Conservation (phyloP, 2,113 vertebrate species). For the Puntigrus tetrazona region DNA sequence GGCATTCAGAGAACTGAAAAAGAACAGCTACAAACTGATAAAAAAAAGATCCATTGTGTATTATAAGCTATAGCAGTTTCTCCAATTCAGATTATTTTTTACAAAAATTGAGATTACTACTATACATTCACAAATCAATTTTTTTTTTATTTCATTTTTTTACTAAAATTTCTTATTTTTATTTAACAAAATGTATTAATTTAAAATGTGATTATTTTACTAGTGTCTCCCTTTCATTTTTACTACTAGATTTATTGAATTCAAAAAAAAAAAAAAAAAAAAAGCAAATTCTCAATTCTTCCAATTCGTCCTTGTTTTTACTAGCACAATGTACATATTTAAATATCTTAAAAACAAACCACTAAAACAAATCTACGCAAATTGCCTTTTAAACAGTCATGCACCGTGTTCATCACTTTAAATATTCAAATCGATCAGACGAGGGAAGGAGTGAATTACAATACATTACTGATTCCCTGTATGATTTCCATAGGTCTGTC, state of each 20-base stretch:
- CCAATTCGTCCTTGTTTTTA: neutral
- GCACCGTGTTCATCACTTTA: constrained; percentile 58
- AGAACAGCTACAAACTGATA: constrained; percentile 64
- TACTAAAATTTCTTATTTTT: neutral
- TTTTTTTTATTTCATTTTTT: neutral
- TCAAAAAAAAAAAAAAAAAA: neutral
- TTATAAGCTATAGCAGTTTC: neutral
- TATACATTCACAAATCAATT: neutral
- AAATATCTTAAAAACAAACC: constrained; percentile 61
- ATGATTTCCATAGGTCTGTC: constrained; percentile 65
- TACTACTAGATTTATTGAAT: neutral
- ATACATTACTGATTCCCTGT: constrained; percentile 69
- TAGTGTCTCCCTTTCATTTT: neutral
- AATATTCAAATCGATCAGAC: constrained; percentile 70
- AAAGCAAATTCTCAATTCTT: neutral
- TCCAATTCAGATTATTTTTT: neutral
- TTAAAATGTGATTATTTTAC: neutral
- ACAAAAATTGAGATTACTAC: neutral
- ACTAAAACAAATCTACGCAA: neutral
- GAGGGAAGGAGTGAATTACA: constrained; percentile 64
- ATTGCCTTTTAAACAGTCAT: constrained; percentile 10
- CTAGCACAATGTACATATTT: neutral
- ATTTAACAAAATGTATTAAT: neutral
- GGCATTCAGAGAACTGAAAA: constrained; percentile 65
- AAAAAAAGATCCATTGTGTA: constrained; percentile 34